phyloP scores from a whole-genome alignment of 2,797 vertebrate genomes.

The Masticophis lateralis region DNA sequence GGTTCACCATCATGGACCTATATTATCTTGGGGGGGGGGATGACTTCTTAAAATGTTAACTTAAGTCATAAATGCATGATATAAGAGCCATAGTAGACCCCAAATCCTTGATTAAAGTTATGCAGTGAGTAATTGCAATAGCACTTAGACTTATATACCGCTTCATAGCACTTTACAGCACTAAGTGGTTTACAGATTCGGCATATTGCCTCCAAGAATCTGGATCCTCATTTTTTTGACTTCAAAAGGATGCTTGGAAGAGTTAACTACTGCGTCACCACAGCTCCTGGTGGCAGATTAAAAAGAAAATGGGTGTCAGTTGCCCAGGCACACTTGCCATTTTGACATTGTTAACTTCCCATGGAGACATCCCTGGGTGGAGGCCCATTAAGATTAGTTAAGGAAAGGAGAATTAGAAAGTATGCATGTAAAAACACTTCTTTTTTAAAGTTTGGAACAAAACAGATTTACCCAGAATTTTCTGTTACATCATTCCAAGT shows the following conservation, averaged over 20 bases:
- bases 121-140: neutral
- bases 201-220: neutral
- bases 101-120: neutral
- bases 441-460: neutral
- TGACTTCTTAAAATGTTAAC: neutral
- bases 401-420: neutral
- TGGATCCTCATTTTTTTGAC: neutral
- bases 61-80: neutral
- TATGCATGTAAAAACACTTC: neutral
- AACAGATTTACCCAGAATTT: neutral
- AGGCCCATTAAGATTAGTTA: neutral
- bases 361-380: neutral
- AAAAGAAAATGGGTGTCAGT: neutral
- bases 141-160: neutral
- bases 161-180: neutral
- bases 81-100: neutral
- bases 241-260: neutral
- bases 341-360: neutral
- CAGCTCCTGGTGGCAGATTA: neutral
- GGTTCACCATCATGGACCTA: neutral
- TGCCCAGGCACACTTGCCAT: neutral
- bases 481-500: neutral
- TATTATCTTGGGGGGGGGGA: neutral
- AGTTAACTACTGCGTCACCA: neutral
- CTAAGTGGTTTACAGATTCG: neutral